Base-by-base conservation (phyloP, 2,888 invertebrate genomes). In the Ophion costatus region DNA sequence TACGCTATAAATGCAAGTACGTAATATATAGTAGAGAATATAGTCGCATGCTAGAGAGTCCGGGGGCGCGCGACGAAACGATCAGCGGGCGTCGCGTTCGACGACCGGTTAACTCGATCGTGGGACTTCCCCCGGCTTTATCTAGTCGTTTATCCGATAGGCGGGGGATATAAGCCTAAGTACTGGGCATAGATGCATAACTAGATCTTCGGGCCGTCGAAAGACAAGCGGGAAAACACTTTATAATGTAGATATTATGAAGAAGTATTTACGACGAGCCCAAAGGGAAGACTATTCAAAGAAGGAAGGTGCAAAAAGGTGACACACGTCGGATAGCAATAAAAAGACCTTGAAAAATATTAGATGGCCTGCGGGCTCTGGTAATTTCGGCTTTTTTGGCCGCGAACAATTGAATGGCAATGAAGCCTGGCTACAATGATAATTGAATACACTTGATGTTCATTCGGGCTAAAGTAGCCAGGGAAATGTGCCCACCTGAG, bases 31-130 rank as follows among this genome's bases (percentile, higher is more conserved):
- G 81, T 29, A 14, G 38, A 76, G 56, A 70, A 81, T 70, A 76
- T 76, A 57, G 73, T 33, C 33, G 67, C 45, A 77, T 67, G 69
- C 74, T 71, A 42, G 82, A 73, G 66, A 74, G 82, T 82, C 67
- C 73, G 73, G 78, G 82, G 82, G 77, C 71, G 82, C 77, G 82
- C 82, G 82, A 73, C 73, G 67, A 67, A 82, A 78, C 82, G 82
- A 82, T 74, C 82, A 66, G 82, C 82, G 82, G 82, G 78, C 78
- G 82, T 82, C 82, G 82, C 82, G 82, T 82, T 82, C 82, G 82
- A 82, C 82, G 82, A 82, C 82, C 82, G 82, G 82, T 82, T 82
- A 82, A 82, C 82, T 82, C 82, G 82, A 82, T 82, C 82, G 82
- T 82, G 82, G 82, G 82, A 82, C 78, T 82, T 74, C 78, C 61